These are phyloP conservation scores for Euplexia lucipara DNA, from an alignment of 2,888 invertebrate species.

Conservation along the genomic window DNA sequence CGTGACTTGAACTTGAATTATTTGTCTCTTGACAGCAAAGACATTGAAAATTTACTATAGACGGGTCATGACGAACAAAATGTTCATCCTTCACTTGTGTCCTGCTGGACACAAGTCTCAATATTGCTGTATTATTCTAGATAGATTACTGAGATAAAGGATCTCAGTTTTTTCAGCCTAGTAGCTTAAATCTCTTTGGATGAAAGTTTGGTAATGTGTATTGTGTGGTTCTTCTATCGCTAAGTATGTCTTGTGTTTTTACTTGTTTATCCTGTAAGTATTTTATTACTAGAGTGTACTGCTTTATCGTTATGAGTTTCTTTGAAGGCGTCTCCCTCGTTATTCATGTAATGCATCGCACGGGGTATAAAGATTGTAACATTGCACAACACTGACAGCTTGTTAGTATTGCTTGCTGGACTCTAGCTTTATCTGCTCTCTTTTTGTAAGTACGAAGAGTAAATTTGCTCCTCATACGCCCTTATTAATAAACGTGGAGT, in stretches of 20 bases:
- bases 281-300: slow-evolving; percentile 16
- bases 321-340: slow-evolving; percentile 26
- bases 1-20: slow-evolving; percentile 33
- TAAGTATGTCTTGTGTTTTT: not conserved
- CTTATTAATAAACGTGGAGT: not conserved
- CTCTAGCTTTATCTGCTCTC: slow-evolving; percentile 23
- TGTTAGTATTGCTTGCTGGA: slow-evolving; percentile 41
- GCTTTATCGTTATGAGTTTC: slow-evolving; percentile 33
- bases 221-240: slow-evolving; percentile 20
- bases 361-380: slow-evolving; percentile 43
- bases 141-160: no score
- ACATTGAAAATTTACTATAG: no score
- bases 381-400: slow-evolving; percentile 31
- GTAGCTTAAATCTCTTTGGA: no score
- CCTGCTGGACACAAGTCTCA: no score
- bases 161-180: no score
- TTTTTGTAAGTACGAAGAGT: slow-evolving; percentile 37
- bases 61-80: no score
- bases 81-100: no score
- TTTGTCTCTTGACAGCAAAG: slow-evolving; percentile 11
- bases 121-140: no score
- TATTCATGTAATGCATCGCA: slow-evolving; percentile 43
- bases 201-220: no score
- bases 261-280: slow-evolving; percentile 6
- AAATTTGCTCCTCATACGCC: slow-evolving; percentile 23